Percentiles rank a stretch among this genome's conserved stretches.
phyloP scores from a whole-genome alignment of 2,113 vertebrate genomes.

The Odocoileus hemionus region DNA sequence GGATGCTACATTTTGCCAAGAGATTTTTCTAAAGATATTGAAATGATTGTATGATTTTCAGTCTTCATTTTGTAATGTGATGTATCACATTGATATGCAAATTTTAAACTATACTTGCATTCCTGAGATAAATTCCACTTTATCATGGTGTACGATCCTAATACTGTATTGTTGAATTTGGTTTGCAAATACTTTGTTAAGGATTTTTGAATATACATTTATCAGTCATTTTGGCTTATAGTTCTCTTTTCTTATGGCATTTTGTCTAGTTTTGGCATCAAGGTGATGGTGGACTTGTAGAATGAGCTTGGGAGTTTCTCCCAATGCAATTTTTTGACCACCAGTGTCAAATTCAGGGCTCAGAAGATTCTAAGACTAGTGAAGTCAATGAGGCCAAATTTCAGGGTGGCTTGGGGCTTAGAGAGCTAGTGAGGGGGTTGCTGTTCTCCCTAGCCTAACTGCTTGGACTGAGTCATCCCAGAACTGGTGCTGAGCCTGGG shows the following conservation, averaged over 20 bases:
- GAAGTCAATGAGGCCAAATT: background rate
- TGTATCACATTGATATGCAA: background rate
- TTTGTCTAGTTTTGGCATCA: background rate
- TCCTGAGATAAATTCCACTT: background rate
- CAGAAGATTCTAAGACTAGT: background rate
- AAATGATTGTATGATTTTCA: background rate
- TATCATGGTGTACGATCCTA: background rate
- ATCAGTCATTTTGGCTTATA: background rate
- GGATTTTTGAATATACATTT: background rate
- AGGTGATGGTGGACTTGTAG: background rate
- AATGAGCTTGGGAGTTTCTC: background rate
- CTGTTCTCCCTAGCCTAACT: background rate
- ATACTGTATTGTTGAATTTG: background rate
- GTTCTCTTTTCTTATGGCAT: background rate
- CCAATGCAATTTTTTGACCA: background rate
- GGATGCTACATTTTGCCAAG: background rate
- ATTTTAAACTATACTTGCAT: background rate
- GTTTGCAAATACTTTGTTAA: background rate
- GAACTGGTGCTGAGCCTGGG: background rate
- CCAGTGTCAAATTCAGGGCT: background rate
- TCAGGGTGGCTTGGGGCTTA: background rate
- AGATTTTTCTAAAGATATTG: background rate
- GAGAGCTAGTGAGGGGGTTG: background rate
- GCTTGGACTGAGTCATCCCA: background rate
- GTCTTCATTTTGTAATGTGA: background rate